Percentiles rank a stretch among this genome's conserved stretches.
These are phyloP conservation scores for Amblyopsis hoosieri DNA, from an alignment of 2,797 vertebrate genomes.

Conservation along the genomic window DNA sequence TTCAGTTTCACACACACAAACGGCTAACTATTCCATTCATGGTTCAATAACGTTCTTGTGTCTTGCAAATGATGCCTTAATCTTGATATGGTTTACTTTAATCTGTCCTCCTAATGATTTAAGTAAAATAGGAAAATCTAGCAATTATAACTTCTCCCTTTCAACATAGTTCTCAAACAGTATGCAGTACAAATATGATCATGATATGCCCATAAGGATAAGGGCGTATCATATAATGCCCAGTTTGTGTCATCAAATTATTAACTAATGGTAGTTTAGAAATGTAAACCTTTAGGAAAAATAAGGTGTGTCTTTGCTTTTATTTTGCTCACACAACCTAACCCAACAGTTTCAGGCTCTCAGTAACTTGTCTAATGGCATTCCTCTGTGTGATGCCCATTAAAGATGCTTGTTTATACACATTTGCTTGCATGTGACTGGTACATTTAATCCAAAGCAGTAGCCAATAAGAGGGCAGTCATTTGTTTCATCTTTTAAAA, in stretches of 20 bases:
- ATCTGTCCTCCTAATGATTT: too few species aligned
- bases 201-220: constrained; percentile 4
- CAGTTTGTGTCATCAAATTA: constrained; percentile 24
- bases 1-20: constrained; percentile 18
- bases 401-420: constrained; percentile 15
- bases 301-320: constrained; percentile 47
- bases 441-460: constrained; percentile 2
- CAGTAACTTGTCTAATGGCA: constrained; percentile 51
- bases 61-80: neutral
- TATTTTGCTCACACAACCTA: constrained; percentile 8
- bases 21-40: neutral
- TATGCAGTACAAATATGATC: constrained; percentile 17
- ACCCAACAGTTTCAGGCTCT: constrained; percentile 22
- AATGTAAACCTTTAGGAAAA: constrained; percentile 4
- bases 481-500: too few species aligned
- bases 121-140: too few species aligned
- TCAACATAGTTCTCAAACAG: neutral
- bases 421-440: neutral
- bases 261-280: constrained; percentile 15
- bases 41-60: neutral
- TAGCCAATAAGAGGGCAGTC: too few species aligned
- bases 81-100: too few species aligned
- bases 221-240: neutral
- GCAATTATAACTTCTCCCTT: too few species aligned
- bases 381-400: constrained; percentile 26